Evolutionary conservation across 2,888 invertebrate genomes (phyloP).

Genomic region (Platerodrilus igneus): DNA sequence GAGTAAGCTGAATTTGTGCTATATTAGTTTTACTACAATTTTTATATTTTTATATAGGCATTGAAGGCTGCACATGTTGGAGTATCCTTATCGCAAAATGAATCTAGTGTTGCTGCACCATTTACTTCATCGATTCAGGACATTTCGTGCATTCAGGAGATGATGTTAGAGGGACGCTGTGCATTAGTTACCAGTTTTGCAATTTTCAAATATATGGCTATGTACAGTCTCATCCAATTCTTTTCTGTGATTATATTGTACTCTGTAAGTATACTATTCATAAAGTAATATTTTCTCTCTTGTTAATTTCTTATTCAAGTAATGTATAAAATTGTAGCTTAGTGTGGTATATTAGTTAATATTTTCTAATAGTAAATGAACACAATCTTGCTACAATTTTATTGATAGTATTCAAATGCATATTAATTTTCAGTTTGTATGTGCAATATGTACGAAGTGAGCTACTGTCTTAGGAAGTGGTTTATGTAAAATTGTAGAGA

Average conservation of each 20-base stretch:
- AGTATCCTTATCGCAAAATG: slow-evolving; percentile 82
- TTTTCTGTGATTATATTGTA: slow-evolving; percentile 76
- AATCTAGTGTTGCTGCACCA: slow-evolving; percentile 84
- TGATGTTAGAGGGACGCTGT: slow-evolving; percentile 80
- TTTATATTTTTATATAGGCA: slow-evolving; percentile 50
- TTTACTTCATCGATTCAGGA: slow-evolving; percentile 80
- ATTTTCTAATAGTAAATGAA: too few relatives aligned
- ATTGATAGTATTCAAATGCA: too few relatives aligned
- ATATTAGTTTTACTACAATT: slow-evolving; percentile 2
- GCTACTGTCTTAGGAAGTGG: too few relatives aligned
- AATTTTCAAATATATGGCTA: slow-evolving; percentile 87
- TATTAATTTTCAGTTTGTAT: too few relatives aligned
- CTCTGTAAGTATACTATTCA: slow-evolving; percentile 59
- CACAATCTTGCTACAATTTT: too few relatives aligned
- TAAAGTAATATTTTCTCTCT: too few relatives aligned
- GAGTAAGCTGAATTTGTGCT: slow-evolving; percentile 47
- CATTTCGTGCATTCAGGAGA: slow-evolving; percentile 74
- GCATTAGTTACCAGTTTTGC: slow-evolving; percentile 87
- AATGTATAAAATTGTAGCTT: too few relatives aligned
- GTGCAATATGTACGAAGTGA: too few relatives aligned
- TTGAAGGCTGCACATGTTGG: slow-evolving; percentile 84
- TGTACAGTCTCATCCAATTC: slow-evolving; percentile 87
- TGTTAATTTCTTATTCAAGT: too few relatives aligned
- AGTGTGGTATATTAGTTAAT: too few relatives aligned
- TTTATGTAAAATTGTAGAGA: too few relatives aligned